Percentiles rank a stretch among this genome's conserved stretches.
phyloP scores from a whole-genome alignment of 1,140 invertebrate genomes.

The Cotesia vestalis region DNA sequence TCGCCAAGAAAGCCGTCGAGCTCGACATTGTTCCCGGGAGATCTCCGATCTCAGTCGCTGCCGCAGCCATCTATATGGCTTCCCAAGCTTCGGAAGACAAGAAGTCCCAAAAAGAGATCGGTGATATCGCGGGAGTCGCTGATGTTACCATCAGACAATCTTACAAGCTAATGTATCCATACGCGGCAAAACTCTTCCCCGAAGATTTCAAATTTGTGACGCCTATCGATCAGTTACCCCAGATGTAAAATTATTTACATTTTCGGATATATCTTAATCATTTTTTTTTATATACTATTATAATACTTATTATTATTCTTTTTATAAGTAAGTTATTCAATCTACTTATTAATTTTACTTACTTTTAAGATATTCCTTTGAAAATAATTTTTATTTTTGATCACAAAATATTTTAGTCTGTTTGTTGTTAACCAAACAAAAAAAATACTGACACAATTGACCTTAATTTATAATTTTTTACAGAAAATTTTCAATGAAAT shows the following conservation, averaged over 20 bases:
- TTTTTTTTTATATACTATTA: too few species aligned
- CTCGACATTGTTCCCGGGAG: constrained; percentile 98
- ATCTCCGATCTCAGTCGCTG: constrained; percentile 98
- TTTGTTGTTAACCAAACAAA: too few species aligned
- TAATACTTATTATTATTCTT: too few species aligned
- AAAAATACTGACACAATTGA: too few species aligned
- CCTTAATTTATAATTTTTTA: too few species aligned
- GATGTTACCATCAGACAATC: constrained; percentile 98
- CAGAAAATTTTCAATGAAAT: too few species aligned
- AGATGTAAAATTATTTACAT: constrained; percentile 70
- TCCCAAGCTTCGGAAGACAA: constrained; percentile 95
- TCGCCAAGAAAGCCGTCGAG: constrained; percentile 96
- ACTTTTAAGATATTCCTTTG: constrained; percentile 7
- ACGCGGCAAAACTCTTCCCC: constrained; percentile 91
- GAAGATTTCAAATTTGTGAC: constrained; percentile 96
- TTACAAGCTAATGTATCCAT: constrained; percentile 97
- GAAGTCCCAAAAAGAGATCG: constrained; percentile 96
- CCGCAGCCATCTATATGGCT: constrained; percentile 99
- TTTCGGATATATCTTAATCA: background rate
- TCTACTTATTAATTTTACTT: too few species aligned
- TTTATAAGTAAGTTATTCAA: background rate
- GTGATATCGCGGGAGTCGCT: constrained; percentile 97
- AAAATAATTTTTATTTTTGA: background rate
- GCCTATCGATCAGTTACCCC: constrained; percentile 92
- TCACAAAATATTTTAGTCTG: too few species aligned